A percentile compares a stretch with the other conserved stretches of the same genome.
phyloP scores from a whole-genome alignment of 2,888 invertebrate genomes.

The Xestia rhomboidea region DNA sequence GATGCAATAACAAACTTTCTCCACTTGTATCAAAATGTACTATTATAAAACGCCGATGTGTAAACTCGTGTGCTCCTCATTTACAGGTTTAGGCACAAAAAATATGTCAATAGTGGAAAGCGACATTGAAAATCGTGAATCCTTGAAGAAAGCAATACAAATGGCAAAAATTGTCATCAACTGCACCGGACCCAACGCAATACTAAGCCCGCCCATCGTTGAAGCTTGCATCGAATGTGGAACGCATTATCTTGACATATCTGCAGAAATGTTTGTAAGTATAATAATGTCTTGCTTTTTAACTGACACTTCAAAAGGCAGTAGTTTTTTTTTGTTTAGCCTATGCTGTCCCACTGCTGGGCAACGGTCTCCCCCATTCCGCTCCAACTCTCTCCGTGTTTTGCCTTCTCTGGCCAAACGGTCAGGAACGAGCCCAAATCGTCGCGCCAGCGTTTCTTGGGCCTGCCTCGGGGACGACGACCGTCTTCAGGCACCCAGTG shows the following conservation, averaged over 20 bases:
- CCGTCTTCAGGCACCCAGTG: too few species aligned
- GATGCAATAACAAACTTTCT: too few species aligned
- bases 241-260: slow-evolving; percentile 81
- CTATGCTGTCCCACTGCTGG: too few species aligned
- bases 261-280: slow-evolving; percentile 80
- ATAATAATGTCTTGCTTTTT: background rate
- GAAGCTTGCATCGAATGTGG: slow-evolving; percentile 76
- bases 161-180: slow-evolving; percentile 76
- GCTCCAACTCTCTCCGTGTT: too few species aligned
- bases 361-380: too few species aligned
- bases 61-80: background rate
- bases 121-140: slow-evolving; percentile 71
- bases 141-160: slow-evolving; percentile 65
- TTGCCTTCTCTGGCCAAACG: too few species aligned
- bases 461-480: too few species aligned
- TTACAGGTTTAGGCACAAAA: slow-evolving; percentile 69
- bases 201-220: slow-evolving; percentile 74
- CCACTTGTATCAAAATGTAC: too few species aligned
- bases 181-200: slow-evolving; percentile 77
- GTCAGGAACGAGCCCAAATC: too few species aligned
- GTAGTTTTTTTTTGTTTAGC: background rate
- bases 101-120: slow-evolving; percentile 69
- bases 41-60: too few species aligned
- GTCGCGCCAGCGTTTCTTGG: too few species aligned
- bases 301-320: background rate